A percentile compares a stretch with the other conserved stretches of the same genome.
Conservation (phyloP, 1,140 invertebrate genomes). For the Plodia interpunctella region DNA sequence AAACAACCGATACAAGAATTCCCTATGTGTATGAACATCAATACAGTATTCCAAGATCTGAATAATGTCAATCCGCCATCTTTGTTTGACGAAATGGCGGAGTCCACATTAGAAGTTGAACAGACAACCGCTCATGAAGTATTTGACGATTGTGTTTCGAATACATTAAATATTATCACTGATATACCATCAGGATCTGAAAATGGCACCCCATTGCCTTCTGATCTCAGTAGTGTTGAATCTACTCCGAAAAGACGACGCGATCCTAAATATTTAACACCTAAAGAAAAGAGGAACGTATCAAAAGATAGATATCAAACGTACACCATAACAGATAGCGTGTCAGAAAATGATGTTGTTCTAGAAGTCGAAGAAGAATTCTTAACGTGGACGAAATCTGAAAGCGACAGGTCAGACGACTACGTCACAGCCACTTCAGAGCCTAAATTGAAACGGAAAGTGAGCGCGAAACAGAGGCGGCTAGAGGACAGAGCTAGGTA, state of each 20-base stretch:
- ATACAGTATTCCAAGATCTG: slow-evolving; percentile 81
- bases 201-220: slow-evolving; percentile 63
- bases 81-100: slow-evolving; percentile 85
- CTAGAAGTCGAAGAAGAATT: slow-evolving; percentile 55
- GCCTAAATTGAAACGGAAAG: slow-evolving; percentile 44
- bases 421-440: slow-evolving; percentile 58
- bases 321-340: slow-evolving; percentile 83
- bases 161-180: slow-evolving; percentile 68
- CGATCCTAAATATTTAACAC: slow-evolving; percentile 78
- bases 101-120: slow-evolving; percentile 81
- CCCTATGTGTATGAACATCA: slow-evolving; percentile 68
- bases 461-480: slow-evolving; percentile 81
- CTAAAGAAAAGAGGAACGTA: slow-evolving; percentile 84
- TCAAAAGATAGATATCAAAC: slow-evolving; percentile 87
- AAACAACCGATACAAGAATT: slow-evolving; percentile 74
- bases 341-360: slow-evolving; percentile 41
- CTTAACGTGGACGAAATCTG: slow-evolving; percentile 66
- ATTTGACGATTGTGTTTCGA: slow-evolving; percentile 75
- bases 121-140: slow-evolving; percentile 70
- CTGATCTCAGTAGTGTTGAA: slow-evolving; percentile 81
- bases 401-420: slow-evolving; percentile 64
- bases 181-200: slow-evolving; percentile 69
- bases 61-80: slow-evolving; percentile 90
- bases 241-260: slow-evolving; percentile 82
- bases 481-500: slow-evolving; percentile 83